Evolutionary conservation across 2,113 vertebrate genomes (phyloP).

Genomic region (Petaurus breviceps): DNA sequence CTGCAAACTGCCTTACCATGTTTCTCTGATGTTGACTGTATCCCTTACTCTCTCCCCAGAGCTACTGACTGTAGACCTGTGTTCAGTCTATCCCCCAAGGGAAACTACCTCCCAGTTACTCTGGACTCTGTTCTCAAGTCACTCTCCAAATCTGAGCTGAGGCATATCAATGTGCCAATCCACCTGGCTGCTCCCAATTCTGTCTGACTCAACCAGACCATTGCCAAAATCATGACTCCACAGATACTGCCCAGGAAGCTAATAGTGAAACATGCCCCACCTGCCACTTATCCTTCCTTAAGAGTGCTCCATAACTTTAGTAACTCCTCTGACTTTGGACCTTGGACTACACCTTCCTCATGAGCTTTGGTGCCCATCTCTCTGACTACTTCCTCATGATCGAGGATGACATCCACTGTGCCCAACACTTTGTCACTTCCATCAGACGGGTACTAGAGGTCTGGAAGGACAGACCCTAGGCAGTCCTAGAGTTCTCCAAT

Average conservation of each 20-base stretch:
- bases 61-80: constrained; percentile 87
- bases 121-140: constrained; percentile 89
- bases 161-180: constrained; percentile 90
- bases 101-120: constrained; percentile 87
- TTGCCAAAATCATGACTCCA: constrained; percentile 68
- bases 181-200: constrained; percentile 86
- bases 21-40: not conserved
- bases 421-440: constrained; percentile 85
- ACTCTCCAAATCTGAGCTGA: constrained; percentile 86
- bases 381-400: constrained; percentile 92
- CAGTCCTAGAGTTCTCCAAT: constrained; percentile 90
- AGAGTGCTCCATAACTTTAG: constrained; percentile 87
- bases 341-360: constrained; percentile 89
- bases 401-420: constrained; percentile 87
- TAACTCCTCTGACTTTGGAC: constrained; percentile 87
- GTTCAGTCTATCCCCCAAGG: constrained; percentile 81
- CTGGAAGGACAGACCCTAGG: constrained; percentile 81
- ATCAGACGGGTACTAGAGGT: constrained; percentile 83
- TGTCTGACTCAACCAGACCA: constrained; percentile 80
- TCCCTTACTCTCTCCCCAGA: constrained; percentile 78
- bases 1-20: not conserved
- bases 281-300: constrained; percentile 84
- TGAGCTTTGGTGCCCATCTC: constrained; percentile 86
- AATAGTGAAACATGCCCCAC: constrained; percentile 85
- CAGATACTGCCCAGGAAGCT: constrained; percentile 85